Evolutionary conservation across 2,113 vertebrate species (phyloP), one percentile per base, ranked within the genome.

Genomic region (Puffinus mauretanicus): DNA sequence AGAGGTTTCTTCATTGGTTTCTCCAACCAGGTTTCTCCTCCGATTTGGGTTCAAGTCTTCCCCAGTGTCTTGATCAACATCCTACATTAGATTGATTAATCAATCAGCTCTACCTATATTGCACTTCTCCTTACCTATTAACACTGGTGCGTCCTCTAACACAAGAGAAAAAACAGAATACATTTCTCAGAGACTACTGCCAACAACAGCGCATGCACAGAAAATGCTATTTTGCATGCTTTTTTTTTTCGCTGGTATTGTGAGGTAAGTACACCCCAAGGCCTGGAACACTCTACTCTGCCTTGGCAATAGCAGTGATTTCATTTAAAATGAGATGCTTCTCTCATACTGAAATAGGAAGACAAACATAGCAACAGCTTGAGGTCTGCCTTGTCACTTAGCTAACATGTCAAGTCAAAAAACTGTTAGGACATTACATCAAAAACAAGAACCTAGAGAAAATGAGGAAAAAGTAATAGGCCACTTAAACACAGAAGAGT

Each of bases 21-120:
- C 99, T 27, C 98, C 98, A 14, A 99, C 98, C 7, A 99, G 94
- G 69, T 99, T 99, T 67, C 99, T 98, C 10, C 99, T 98, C 72
- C 99, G 97, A 86, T 99, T 99, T 27, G 99, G 99, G 93, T 99
- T 99, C 92, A 99, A 86, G 90, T 99, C 99, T 94, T 99, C 99
- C 21, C 99, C 99, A 0, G 99, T 99, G 86, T 99, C 99, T 97
- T 99, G 99, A 96, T 99, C 99, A 70, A 99, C 99, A 91, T 99
- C 99, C 99, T 99, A 70, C 13, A 96, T 52, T 58, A 84, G 46
- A 88, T 17, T 9, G 22, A 80, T 42, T 22, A 27, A 87, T 44
- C 16, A 7, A 8, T 44, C 38, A 88, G 70, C 16, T 77, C 17
- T 46, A 26, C 4, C 10, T 25, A 32, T 4, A 27, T 1, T 32